These are phyloP conservation scores for Theretra japonica DNA, from an alignment of 2,888 invertebrate genomes.

Conservation along the genomic window DNA sequence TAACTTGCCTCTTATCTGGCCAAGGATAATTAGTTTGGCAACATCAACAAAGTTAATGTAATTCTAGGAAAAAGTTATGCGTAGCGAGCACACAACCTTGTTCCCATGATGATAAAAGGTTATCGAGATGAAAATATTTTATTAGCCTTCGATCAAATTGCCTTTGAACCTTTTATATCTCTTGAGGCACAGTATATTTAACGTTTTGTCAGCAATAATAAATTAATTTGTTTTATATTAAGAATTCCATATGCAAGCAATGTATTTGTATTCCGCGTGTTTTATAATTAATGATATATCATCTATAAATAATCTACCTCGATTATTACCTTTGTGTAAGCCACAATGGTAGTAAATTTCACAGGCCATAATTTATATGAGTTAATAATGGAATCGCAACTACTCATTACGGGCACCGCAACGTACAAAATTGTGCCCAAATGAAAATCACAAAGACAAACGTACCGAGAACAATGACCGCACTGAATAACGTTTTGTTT, in stretches of 20 bases:
- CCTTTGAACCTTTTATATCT: not conserved
- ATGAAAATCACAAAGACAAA: slow-evolving; percentile 61
- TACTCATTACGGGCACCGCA: slow-evolving; percentile 37
- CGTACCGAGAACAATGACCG: slow-evolving; percentile 56
- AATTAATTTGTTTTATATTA: not conserved
- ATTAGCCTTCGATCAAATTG: not conserved
- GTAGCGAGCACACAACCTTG: not conserved
- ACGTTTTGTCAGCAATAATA: not conserved
- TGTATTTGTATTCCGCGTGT: not conserved
- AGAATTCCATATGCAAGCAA: not conserved
- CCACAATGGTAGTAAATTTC: not conserved
- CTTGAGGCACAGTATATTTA: not conserved
- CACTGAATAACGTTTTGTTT: slow-evolving; percentile 45
- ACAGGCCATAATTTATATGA: slow-evolving; percentile 5
- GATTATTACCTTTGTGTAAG: not conserved
- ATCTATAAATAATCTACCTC: not conserved
- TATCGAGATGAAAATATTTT: not conserved
- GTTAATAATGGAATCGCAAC: slow-evolving; percentile 21
- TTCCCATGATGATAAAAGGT: not conserved
- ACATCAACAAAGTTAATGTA: slow-evolving; percentile 15
- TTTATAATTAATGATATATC: not conserved
- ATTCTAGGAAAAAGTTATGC: slow-evolving; percentile 2
- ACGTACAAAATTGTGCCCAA: slow-evolving; percentile 51
- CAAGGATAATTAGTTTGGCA: slow-evolving; percentile 26
- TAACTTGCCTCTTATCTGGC: slow-evolving; percentile 31